These are phyloP conservation scores for Prolemur simus DNA, from an alignment of 2,113 vertebrate species.

Conservation along the genomic window DNA sequence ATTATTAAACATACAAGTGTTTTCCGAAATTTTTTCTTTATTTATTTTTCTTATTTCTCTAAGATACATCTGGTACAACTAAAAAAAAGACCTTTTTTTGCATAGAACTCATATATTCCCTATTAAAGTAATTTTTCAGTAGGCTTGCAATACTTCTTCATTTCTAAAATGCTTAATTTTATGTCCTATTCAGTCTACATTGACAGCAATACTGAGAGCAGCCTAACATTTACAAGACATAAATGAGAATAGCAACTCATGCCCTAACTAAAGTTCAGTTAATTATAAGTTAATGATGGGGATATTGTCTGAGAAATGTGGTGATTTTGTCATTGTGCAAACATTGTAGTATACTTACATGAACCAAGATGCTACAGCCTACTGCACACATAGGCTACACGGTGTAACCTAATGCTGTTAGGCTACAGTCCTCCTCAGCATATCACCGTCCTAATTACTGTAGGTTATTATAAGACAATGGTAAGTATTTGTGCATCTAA, in stretches of 20 bases:
- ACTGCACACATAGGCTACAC: not conserved
- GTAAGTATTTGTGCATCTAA: not conserved
- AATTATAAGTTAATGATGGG: not conserved
- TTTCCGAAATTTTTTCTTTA: not conserved
- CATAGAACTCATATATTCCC: not conserved
- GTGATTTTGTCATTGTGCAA: not conserved
- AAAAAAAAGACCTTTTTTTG: not conserved
- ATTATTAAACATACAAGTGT: not conserved
- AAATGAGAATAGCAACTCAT: not conserved
- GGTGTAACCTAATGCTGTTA: not conserved
- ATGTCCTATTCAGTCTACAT: not conserved
- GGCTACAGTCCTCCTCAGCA: not conserved
- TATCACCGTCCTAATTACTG: not conserved
- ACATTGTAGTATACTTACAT: not conserved
- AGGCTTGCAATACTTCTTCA: not conserved
- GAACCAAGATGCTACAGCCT: not conserved
- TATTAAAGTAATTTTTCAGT: conserved; percentile 7
- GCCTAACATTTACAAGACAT: not conserved
- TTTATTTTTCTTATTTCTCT: not conserved
- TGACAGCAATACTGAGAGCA: conserved; percentile 9
- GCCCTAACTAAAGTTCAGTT: not conserved
- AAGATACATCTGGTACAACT: not conserved
- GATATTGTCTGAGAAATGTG: not conserved
- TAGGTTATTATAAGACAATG: not conserved
- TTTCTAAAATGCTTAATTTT: conserved; percentile 7